A percentile compares a stretch with the other conserved stretches of the same genome.
Conservation (phyloP, 2,113 vertebrate genomes). For the human region GRCh38 chr1:145159501-145160000, state of each 20-base stretch:
- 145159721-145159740: neutral
- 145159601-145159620: neutral
- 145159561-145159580: neutral
- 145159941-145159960: neutral
- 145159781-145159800: neutral
- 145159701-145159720: too few relatives aligned
- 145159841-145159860: too few relatives aligned
- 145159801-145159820: too few relatives aligned
- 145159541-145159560: neutral
- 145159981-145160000: neutral
- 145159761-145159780: neutral
- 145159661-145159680: neutral
- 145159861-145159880: too few relatives aligned
- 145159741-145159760: neutral
- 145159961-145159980: neutral
- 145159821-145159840: neutral
- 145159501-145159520: neutral
- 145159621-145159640: neutral
- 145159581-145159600: neutral
- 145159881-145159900: too few relatives aligned
- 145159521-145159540: neutral
- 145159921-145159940: too few relatives aligned
- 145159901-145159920: too few relatives aligned
- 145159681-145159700: neutral
- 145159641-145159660: neutral